A percentile compares a stretch with the other conserved stretches of the same genome.
These are phyloP conservation scores for Lutjanus argentimaculatus DNA, from an alignment of 2,797 vertebrate species.

Conservation along the genomic window DNA sequence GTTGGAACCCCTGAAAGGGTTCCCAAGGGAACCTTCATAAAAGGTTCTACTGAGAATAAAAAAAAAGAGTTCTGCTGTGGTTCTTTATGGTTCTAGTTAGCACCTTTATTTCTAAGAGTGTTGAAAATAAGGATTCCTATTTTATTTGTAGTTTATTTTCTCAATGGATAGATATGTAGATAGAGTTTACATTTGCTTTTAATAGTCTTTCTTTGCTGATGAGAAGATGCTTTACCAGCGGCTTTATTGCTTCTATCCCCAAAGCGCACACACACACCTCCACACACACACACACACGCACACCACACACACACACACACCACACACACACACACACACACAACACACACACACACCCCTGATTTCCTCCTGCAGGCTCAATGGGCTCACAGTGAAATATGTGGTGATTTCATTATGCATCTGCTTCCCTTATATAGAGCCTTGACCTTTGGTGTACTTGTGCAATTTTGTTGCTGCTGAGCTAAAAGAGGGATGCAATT, in stretches of 20 bases:
- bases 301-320: background rate
- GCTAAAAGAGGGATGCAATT: constrained; percentile 63
- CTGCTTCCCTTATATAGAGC: constrained; percentile 49
- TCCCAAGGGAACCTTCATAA: too few relatives aligned
- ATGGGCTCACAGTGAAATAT: constrained; percentile 59
- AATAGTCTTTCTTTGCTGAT: constrained; percentile 41
- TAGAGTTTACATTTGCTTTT: constrained; percentile 19
- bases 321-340: background rate
- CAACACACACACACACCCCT: background rate
- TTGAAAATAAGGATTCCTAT: constrained; percentile 7
- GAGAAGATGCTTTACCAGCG: constrained; percentile 54
- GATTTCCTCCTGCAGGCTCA: constrained; percentile 58
- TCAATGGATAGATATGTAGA: background rate
- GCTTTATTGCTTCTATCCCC: constrained; percentile 50
- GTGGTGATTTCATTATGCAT: constrained; percentile 71
- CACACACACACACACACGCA: constrained; percentile 19
- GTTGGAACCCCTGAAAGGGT: too few relatives aligned
- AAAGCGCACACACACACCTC: constrained; percentile 34
- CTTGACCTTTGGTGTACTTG: constrained; percentile 72
- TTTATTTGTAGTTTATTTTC: constrained; percentile 19
- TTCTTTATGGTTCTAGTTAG: too few relatives aligned
- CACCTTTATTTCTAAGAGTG: too few relatives aligned
- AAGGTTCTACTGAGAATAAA: too few relatives aligned
- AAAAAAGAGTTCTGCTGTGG: too few relatives aligned
- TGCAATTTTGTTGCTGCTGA: constrained; percentile 50